These are phyloP conservation scores for Stramonita haemastoma DNA, from an alignment of 2,888 invertebrate genomes.

Conservation along the genomic window DNA sequence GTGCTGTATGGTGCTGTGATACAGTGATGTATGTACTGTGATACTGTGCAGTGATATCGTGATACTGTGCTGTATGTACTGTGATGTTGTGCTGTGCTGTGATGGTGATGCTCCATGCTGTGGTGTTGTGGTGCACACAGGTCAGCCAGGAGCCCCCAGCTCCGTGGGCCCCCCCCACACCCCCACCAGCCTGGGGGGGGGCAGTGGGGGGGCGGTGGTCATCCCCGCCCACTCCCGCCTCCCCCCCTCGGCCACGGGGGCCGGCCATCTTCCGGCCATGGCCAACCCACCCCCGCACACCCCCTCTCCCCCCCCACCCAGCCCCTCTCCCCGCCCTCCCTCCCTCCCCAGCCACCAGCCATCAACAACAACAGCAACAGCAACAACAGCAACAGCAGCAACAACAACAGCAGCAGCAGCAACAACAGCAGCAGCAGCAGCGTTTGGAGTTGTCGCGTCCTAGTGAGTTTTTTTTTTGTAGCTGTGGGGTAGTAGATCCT, in stretches of 20 bases:
- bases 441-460: slow-evolving; percentile 47
- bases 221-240: slow-evolving; percentile 36
- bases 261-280: slow-evolving; percentile 20
- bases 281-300: slow-evolving; percentile 45
- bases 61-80: background rate
- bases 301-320: slow-evolving; percentile 39
- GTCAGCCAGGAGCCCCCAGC: slow-evolving; percentile 30
- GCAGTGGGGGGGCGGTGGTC: background rate
- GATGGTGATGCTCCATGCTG: slow-evolving; percentile 25
- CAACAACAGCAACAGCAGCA: slow-evolving; percentile 38
- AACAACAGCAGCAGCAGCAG: slow-evolving; percentile 79
- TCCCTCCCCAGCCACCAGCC: slow-evolving; percentile 82
- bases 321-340: slow-evolving; percentile 33
- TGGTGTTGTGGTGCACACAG: slow-evolving; percentile 31
- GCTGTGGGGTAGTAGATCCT: slow-evolving; percentile 33
- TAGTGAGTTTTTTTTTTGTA: slow-evolving; percentile 45
- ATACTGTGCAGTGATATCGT: background rate
- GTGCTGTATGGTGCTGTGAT: too few species aligned
- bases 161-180: slow-evolving; percentile 34
- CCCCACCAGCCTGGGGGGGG: slow-evolving; percentile 33
- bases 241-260: background rate
- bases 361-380: slow-evolving; percentile 81
- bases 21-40: too few species aligned
- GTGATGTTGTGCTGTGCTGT: background rate
- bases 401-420: slow-evolving; percentile 82